Evolutionary conservation across 1,140 invertebrate species (phyloP).

Genomic region (Diachasmimorpha longicaudata): DNA sequence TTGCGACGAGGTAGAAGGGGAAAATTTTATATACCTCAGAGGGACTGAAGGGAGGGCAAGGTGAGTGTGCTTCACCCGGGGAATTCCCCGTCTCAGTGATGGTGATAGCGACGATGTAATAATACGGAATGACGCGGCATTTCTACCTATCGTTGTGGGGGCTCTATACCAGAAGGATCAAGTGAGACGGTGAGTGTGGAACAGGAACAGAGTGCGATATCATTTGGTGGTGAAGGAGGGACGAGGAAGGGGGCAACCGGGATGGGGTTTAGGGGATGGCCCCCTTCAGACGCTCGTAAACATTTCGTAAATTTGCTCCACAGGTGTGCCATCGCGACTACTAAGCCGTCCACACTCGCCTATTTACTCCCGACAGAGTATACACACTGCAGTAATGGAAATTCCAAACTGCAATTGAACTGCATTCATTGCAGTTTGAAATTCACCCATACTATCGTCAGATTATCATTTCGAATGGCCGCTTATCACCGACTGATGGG

Average conservation of each 20-base stretch:
- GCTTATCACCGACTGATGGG: background rate
- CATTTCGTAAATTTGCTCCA: constrained; percentile 65
- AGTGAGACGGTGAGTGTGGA: background rate
- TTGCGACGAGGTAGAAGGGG: background rate
- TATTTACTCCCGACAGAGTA: constrained; percentile 50
- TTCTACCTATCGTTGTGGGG: constrained; percentile 38
- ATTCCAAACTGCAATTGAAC: constrained; percentile 9
- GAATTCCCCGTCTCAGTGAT: constrained; percentile 35
- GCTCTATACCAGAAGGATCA: constrained; percentile 31
- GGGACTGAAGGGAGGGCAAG: background rate
- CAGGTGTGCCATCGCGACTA: constrained; percentile 61
- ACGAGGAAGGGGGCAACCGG: constrained; percentile 3
- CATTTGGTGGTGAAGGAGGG: constrained; percentile 14
- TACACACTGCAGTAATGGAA: background rate
- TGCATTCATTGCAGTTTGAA: background rate
- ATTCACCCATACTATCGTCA: background rate
- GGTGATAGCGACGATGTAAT: constrained; percentile 52
- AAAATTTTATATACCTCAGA: background rate
- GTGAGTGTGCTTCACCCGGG: constrained; percentile 5
- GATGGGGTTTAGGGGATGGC: constrained; percentile 34
- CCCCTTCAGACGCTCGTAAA: constrained; percentile 60
- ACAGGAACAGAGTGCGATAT: constrained; percentile 6
- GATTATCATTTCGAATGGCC: background rate
- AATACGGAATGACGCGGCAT: constrained; percentile 53
- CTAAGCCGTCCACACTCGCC: constrained; percentile 54